Conservation (phyloP, 2,113 vertebrate genomes). For the Gymnarchus niloticus region DNA sequence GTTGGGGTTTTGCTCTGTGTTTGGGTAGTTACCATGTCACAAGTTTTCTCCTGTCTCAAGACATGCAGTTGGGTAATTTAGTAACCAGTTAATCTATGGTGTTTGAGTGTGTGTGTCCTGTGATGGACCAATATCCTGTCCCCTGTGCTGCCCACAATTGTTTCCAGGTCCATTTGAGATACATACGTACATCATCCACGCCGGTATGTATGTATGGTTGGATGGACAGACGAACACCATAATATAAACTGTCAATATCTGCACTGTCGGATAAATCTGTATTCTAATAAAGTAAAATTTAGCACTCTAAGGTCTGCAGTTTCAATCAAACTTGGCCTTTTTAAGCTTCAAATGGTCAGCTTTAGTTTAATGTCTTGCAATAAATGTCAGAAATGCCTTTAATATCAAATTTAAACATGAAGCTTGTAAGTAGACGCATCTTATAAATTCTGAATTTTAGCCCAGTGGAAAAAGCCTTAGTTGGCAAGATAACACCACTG, state of each 20-base stretch:
- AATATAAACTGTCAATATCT: not conserved
- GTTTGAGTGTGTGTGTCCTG: not conserved
- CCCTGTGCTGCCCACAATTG: not conserved
- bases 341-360: not conserved
- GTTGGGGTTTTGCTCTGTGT: not conserved
- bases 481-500: not conserved
- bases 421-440: not conserved
- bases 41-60: not conserved
- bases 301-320: not conserved
- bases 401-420: not conserved
- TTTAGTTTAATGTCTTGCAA: not conserved
- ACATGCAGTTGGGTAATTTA: not conserved
- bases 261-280: not conserved
- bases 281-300: not conserved
- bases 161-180: too few relatives aligned
- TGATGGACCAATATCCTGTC: not conserved
- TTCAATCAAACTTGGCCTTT: not conserved
- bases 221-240: not conserved
- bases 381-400: not conserved
- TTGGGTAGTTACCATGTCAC: too few relatives aligned
- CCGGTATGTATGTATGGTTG: too few relatives aligned
- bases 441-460: not conserved
- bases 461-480: not conserved
- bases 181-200: too few relatives aligned
- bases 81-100: not conserved